Conservation (phyloP, 2,797 vertebrate genomes). For the Enteromius treurensis region DNA sequence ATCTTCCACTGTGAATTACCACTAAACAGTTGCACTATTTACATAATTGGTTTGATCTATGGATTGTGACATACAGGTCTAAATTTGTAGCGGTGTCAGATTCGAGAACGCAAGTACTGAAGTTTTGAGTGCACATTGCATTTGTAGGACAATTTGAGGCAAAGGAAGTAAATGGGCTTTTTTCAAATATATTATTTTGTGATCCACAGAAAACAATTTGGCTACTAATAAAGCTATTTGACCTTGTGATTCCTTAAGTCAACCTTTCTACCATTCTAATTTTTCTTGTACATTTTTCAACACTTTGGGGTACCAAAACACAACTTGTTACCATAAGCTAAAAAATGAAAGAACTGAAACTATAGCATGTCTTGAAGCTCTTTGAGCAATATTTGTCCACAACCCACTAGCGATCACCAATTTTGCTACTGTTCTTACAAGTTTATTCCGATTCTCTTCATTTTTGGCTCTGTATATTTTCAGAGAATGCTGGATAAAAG, state of each 20-base stretch:
- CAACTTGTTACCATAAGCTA: not conserved
- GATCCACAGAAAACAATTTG: not conserved
- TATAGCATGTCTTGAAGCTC: not conserved
- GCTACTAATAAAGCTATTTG: not conserved
- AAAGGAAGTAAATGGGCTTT: not conserved
- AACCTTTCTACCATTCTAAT: not conserved
- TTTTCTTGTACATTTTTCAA: not conserved
- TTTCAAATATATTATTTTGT: not conserved
- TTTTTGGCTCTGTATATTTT: not conserved
- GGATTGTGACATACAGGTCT: not conserved
- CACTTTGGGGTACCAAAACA: not conserved
- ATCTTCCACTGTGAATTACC: constrained; percentile 11
- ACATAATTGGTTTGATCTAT: not conserved
- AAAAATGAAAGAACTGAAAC: not conserved
- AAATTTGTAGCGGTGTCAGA: not conserved
- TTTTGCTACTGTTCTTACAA: not conserved
- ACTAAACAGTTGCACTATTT: constrained; percentile 29
- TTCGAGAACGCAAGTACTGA: not conserved
- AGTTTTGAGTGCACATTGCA: not conserved
- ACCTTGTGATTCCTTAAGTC: not conserved
- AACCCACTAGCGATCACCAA: not conserved
- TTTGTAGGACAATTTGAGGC: not conserved
- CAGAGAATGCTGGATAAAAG: not conserved
- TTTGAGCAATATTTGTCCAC: not conserved
- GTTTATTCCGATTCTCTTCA: not conserved